phyloP scores from a whole-genome alignment of 2,888 invertebrate genomes.

The Escarpia spicata region DNA sequence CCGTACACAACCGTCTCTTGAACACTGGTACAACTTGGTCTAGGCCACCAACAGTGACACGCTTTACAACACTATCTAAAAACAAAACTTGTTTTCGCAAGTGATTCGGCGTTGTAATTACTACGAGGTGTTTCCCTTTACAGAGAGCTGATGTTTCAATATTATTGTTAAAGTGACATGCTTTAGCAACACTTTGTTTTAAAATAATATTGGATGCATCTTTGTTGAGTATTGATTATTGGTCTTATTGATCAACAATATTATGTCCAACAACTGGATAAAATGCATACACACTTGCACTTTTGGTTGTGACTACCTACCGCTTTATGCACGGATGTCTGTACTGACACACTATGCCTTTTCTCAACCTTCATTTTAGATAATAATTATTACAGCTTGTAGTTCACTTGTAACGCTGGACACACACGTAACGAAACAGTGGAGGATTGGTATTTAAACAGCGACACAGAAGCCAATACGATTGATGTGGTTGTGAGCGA shows the following conservation, averaged over 20 bases:
- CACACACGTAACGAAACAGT: too few species aligned
- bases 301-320: too few species aligned
- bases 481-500: slow-evolving; percentile 4
- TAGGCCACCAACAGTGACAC: neutral
- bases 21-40: neutral
- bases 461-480: neutral
- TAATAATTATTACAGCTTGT: neutral
- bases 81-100: neutral
- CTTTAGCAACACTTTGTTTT: neutral
- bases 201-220: neutral
- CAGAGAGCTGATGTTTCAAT: neutral
- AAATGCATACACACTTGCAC: too few species aligned
- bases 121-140: neutral
- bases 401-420: neutral
- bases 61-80: neutral
- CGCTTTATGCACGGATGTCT: too few species aligned
- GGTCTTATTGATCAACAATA: too few species aligned
- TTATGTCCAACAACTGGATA: too few species aligned
- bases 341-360: neutral
- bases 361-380: neutral
- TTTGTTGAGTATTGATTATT: too few species aligned
- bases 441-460: neutral
- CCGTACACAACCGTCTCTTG: too few species aligned
- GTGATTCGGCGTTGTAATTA: neutral
- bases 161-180: neutral